Evolutionary conservation across 2,888 invertebrate species (phyloP), one percentile per base, ranked within the genome.

Genomic region (Hofmannophila pseudospretella): DNA sequence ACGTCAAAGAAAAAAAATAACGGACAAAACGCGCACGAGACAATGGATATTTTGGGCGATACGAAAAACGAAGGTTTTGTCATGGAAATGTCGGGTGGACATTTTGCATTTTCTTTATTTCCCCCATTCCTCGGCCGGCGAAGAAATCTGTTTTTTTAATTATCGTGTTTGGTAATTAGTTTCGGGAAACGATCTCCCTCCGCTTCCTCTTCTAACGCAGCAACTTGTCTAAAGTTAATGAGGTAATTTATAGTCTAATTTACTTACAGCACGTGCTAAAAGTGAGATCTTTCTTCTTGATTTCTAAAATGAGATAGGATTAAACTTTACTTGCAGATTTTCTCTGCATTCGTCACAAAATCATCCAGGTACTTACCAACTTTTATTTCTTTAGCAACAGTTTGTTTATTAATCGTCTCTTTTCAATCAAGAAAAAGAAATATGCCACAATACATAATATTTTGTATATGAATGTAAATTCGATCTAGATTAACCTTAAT

Each of bases 91-190:
- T 72, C 58, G 78, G 77, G 67, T 70, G 74, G 78, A 81, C 79
- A 80, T 80, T 86, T 80, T 79, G 82, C 80, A 84, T 84, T 84
- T 79, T 78, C 81, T 80, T 81, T 78, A 75, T 81, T 74, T 75
- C 71, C 70, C 67, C 63, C 65, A 66, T 74, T 67, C 65, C 70
- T 67, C 57, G 54, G 53, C 52, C 59, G 56, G 59, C 59, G 67
- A 54, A 70, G 74, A 65, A 81, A 80, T 85, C 84, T 84, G 84
- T 81, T 84, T 82, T 84, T 77, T 84, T 85, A 85, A 86, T 84
- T 84, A 84, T 79, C 82, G 79, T 84, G 82, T 84, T 86, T 85
- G 77, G 80, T 82, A 85, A 86, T 86, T 86, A 85, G 85, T 84
- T 86, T 79, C 67, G 74, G 78, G 78, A 72, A 79, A 78, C 77